Conservation (phyloP, 2,113 vertebrate genomes). For the Callipepla californica region DNA sequence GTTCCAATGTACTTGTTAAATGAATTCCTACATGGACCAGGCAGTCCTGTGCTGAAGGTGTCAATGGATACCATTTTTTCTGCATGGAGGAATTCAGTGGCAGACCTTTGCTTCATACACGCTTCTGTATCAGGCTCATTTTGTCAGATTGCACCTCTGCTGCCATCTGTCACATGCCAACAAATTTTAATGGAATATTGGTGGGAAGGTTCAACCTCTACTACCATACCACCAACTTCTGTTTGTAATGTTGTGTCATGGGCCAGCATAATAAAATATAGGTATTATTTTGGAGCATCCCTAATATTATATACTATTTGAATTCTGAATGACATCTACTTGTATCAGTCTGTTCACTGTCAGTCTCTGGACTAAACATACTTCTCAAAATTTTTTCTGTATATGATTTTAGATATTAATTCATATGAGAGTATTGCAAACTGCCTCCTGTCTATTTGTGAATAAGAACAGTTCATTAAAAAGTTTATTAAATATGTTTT, state of each 20-base stretch:
- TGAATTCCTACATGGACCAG: rapidly evolving
- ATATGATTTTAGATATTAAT: neutral
- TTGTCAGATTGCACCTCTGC: too few species aligned
- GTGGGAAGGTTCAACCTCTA: too few species aligned
- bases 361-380: neutral
- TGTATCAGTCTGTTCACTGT: neutral
- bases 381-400: neutral
- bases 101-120: too few species aligned
- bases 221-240: too few species aligned
- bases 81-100: too few species aligned
- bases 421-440: neutral
- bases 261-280: too few species aligned
- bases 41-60: neutral
- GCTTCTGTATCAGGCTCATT: too few species aligned
- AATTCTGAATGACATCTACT: neutral
- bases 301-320: neutral
- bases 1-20: neutral
- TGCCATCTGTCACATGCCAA: too few species aligned
- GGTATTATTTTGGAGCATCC: too few species aligned
- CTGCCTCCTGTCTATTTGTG: neutral
- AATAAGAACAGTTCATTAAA: neutral
- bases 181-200: too few species aligned
- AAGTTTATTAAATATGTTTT: rapidly evolving
- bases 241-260: too few species aligned
- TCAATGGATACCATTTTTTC: too few species aligned